Percentiles rank a stretch among this genome's conserved stretches.
Conservation (phyloP, 2,888 invertebrate species). For the Cetonia aurata region DNA sequence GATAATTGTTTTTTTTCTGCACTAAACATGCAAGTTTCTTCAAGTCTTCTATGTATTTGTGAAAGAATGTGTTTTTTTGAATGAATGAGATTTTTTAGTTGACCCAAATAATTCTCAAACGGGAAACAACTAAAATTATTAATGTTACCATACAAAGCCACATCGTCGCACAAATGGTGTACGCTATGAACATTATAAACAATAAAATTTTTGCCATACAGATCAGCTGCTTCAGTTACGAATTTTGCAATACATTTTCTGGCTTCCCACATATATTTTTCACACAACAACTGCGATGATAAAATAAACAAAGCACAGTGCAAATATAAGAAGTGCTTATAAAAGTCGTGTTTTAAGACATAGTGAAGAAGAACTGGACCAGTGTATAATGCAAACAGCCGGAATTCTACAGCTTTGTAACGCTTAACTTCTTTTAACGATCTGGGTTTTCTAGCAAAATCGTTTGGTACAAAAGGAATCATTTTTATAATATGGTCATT, state of each 20-base stretch:
- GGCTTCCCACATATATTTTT: conserved; percentile 12
- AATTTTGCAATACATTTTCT: conserved; percentile 15
- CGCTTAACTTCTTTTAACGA: conserved; percentile 44
- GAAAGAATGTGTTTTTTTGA: neutral
- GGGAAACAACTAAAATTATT: conserved; percentile 12
- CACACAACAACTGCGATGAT: conserved; percentile 7
- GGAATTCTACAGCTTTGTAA: conserved; percentile 50
- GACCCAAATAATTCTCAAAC: neutral
- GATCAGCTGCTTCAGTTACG: neutral
- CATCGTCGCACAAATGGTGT: conserved; percentile 20
- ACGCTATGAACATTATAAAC: conserved; percentile 27
- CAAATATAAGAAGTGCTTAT: conserved; percentile 50
- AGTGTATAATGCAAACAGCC: conserved; percentile 47
- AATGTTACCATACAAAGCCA: conserved; percentile 4
- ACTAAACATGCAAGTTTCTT: neutral
- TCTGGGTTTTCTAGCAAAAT: conserved; percentile 46
- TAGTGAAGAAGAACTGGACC: conserved; percentile 44
- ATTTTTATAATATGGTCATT: neutral
- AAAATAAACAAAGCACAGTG: conserved; percentile 46
- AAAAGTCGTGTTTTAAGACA: conserved; percentile 42
- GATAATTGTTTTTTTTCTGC: neutral
- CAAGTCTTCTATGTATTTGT: conserved; percentile 6
- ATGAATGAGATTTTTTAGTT: conserved; percentile 11
- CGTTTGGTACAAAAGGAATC: conserved; percentile 27
- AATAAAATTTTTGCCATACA: conserved; percentile 27